Evolutionary conservation across 2,888 invertebrate species (phyloP).

Genomic region (Onchidella celtica): DNA sequence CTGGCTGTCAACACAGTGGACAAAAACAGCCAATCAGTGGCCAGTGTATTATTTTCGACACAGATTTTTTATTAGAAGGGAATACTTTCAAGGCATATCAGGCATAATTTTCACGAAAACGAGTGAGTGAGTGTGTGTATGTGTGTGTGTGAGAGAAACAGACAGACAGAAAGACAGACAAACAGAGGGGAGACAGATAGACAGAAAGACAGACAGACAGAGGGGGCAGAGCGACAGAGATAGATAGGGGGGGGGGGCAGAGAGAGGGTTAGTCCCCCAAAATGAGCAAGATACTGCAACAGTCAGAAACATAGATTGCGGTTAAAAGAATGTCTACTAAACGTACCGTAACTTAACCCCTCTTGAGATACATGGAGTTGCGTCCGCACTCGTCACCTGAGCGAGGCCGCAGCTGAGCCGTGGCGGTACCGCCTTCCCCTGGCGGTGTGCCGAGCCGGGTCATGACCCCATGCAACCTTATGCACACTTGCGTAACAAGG

Average conservation of each 20-base stretch:
- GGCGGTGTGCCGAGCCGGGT: conserved; percentile 6
- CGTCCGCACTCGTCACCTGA: not conserved
- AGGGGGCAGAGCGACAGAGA: not conserved
- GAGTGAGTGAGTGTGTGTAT: not conserved
- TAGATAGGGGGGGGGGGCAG: not conserved
- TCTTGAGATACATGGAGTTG: no score
- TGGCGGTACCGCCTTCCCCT: not conserved
- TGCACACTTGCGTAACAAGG: conserved; percentile 46
- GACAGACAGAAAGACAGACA: conserved; percentile 26
- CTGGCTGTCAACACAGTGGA: no score
- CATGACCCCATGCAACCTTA: conserved; percentile 23
- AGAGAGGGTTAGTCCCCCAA: no score
- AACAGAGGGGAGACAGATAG: conserved; percentile 10
- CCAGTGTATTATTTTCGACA: no score
- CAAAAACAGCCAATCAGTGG: no score
- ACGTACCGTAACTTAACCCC: no score
- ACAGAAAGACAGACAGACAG: conserved; percentile 1
- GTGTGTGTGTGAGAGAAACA: conserved; percentile 19
- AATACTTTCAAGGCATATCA: no score
- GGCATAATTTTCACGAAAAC: no score
- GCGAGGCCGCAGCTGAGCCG: conserved; percentile 32
- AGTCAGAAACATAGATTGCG: no score
- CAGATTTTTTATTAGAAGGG: no score
- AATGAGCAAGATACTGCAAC: no score
- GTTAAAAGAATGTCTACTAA: not conserved